A percentile compares a stretch with the other conserved stretches of the same genome.
These are phyloP conservation scores for Epistrophe grossulariae DNA, from an alignment of 2,888 invertebrate species.

Conservation along the genomic window DNA sequence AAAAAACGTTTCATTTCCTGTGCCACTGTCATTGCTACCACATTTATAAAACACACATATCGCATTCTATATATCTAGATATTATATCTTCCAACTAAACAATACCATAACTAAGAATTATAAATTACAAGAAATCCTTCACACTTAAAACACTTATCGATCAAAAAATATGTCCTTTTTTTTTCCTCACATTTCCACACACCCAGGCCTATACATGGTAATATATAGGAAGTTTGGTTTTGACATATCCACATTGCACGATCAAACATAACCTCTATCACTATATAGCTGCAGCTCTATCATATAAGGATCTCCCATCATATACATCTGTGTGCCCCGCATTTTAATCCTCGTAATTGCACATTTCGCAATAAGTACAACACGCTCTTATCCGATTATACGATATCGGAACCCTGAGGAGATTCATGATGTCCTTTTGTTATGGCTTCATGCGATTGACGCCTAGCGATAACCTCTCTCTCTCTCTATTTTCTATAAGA, in stretches of 20 bases:
- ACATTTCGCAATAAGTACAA: slow-evolving; percentile 71
- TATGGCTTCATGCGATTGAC: slow-evolving; percentile 51
- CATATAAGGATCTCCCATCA: slow-evolving; percentile 32
- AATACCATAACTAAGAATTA: slow-evolving; percentile 74
- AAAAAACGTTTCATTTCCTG: slow-evolving; percentile 44
- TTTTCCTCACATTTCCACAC: too few relatives aligned
- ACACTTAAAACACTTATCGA: slow-evolving; percentile 75
- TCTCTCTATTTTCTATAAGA: background rate
- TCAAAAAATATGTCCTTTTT: slow-evolving; percentile 65
- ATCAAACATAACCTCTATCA: slow-evolving; percentile 20
- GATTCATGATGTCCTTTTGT: slow-evolving; percentile 41
- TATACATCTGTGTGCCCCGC: slow-evolving; percentile 59
- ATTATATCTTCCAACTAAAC: slow-evolving; percentile 40
- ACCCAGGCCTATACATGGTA: slow-evolving; percentile 4
- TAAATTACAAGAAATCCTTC: slow-evolving; percentile 73
- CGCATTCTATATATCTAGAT: slow-evolving; percentile 39
- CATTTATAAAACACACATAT: slow-evolving; percentile 30
- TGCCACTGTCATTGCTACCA: slow-evolving; percentile 55
- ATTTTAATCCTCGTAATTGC: slow-evolving; percentile 73
- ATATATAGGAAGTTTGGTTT: slow-evolving; percentile 53
- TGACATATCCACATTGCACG: slow-evolving; percentile 11
- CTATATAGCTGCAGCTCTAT: background rate
- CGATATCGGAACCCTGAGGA: slow-evolving; percentile 38
- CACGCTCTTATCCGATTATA: slow-evolving; percentile 58
- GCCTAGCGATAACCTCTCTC: slow-evolving; percentile 43